phyloP scores from a whole-genome alignment of 2,888 invertebrate species.

The Ichneumon xanthorius region DNA sequence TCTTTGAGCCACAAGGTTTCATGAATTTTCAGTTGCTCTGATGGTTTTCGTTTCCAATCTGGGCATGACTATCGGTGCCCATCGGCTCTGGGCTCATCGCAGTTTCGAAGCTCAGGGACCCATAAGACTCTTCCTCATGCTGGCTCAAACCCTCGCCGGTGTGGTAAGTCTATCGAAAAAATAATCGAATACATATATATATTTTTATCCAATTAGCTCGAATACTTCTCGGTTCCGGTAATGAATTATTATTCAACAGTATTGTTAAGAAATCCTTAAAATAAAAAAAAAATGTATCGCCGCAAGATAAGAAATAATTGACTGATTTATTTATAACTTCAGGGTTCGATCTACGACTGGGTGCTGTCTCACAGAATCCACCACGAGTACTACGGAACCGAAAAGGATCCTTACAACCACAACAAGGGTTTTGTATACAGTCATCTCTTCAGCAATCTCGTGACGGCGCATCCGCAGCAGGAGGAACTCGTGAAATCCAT shows the following conservation, averaged over 20 bases:
- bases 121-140: conserved; percentile 91
- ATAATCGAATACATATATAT: too few species aligned
- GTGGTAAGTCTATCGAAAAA: conserved; percentile 88
- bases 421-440: conserved; percentile 92
- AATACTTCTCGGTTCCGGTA: too few species aligned
- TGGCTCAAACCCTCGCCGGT: conserved; percentile 94
- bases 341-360: conserved; percentile 95
- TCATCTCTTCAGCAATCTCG: conserved; percentile 91
- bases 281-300: neutral
- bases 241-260: too few species aligned
- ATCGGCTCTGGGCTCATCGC: conserved; percentile 96
- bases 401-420: conserved; percentile 93
- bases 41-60: conserved; percentile 89
- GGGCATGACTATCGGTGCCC: conserved; percentile 96
- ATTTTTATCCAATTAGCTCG: too few species aligned
- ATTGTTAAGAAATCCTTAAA: neutral
- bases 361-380: conserved; percentile 93
- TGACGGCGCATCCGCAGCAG: conserved; percentile 88
- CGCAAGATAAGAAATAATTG: neutral
- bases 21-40: conserved; percentile 87
- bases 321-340: conserved; percentile 36
- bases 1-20: too few species aligned
- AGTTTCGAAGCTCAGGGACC: conserved; percentile 92
- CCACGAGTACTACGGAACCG: conserved; percentile 91
- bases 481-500: conserved; percentile 88